These are phyloP conservation scores for Molossus alvarezi DNA, from an alignment of 2,797 vertebrate species.

Conservation along the genomic window DNA sequence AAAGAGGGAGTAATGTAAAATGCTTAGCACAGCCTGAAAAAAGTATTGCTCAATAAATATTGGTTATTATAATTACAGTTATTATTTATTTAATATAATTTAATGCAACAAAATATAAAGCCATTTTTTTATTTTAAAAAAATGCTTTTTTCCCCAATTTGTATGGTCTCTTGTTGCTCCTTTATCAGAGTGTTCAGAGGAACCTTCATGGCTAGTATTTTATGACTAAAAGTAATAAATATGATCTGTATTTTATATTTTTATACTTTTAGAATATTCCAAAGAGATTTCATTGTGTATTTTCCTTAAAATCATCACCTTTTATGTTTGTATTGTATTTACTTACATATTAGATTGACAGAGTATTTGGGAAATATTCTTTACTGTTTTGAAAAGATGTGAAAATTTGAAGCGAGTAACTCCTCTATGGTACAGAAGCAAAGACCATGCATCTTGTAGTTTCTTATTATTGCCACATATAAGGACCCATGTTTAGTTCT, in stretches of 20 bases:
- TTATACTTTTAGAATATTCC: background rate
- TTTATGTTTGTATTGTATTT: constrained; percentile 53
- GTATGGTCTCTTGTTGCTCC: background rate
- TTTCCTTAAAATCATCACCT: constrained; percentile 33
- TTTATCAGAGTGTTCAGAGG: background rate
- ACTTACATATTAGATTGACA: constrained; percentile 31
- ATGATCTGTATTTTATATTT: background rate
- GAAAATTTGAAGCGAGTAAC: background rate
- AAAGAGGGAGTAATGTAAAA: background rate
- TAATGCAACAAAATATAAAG: constrained; percentile 32
- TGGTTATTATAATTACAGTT: background rate
- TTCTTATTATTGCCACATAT: constrained; percentile 7
- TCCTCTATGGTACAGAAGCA: background rate
- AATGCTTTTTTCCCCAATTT: background rate
- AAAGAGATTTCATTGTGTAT: constrained; percentile 22
- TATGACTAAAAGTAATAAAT: background rate
- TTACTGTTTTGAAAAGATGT: constrained; percentile 45
- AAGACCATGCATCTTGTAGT: background rate
- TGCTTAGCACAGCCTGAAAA: background rate
- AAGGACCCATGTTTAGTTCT: background rate
- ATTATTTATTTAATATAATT: constrained; percentile 1
- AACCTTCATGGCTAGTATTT: background rate
- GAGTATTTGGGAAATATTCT: constrained; percentile 45
- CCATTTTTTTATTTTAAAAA: constrained; percentile 55
- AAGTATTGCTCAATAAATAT: background rate